Base-by-base conservation (phyloP, 1,140 invertebrate genomes). In the Forficula auricularia region DNA sequence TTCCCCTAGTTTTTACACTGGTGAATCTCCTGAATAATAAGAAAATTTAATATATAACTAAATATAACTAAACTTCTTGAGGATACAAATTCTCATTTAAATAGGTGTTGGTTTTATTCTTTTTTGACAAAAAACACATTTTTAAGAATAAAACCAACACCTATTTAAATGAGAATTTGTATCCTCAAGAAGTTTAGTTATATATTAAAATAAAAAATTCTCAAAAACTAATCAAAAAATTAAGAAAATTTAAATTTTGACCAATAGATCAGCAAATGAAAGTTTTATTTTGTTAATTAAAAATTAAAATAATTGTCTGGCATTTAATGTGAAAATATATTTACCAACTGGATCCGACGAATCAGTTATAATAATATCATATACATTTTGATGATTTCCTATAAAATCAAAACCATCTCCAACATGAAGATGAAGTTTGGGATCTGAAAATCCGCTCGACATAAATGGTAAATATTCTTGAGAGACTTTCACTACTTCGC, bases 361-460 rank as follows among this genome's bases (percentile, higher is more conserved):
- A 58, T 99, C 95, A 0, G 95, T 98, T 27, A 99, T 96, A 41
- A 99, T 94, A 18, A 98, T 82, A 66, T 98, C 94, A 63, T 91
- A 98, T 63, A 87, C 75, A 20, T 76, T 69, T 37, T 68, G 65
- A 51, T 92, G 87, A 30, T 82, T 71, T 48, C 82, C 79, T 71
- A 99, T 81, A 58, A 90, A 98, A 50, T 94, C 79, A 56, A 94
- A 91, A 1, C 95, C 95, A 61, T 98, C 94, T 1, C 82, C 84
- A 34, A 97, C 77, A 51, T 83, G 73, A 1, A 98, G 56, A 0
- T 64, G 77, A 1, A 98, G 57, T 61, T 96, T 96, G 1, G 80
- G 73, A 62, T 78, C 76, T 0, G 76, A 64, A 49, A 96, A 87
- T 2, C 87, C 87, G 30, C 69, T 68, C 0, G 88, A 77, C 86